Base-by-base conservation (phyloP, 2,797 vertebrate genomes). In the Podarcis siculus region DNA sequence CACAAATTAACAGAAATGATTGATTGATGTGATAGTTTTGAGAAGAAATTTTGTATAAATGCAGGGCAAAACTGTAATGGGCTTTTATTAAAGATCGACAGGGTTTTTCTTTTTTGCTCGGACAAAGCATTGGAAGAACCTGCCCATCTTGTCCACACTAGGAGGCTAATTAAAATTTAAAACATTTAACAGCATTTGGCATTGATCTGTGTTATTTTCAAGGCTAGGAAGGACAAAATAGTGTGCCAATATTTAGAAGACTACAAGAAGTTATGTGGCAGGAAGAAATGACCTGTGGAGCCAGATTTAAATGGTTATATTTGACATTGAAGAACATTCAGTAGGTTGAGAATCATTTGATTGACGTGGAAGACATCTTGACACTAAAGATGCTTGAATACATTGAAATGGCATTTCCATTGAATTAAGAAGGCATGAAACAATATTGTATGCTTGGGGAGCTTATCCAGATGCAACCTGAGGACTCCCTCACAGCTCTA, bases 301-400 rank as follows among this genome's bases (percentile, higher is more conserved):
- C 15, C 37, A 82, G 64, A 89, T 85, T 66, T 32, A 45, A 73
- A 45, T 35, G n/a, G 37, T 64, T 77, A 32, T 64, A 85, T 80
- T 64, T 85, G n/a, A 66, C 78, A 73, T 45, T 72, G 66, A 79
- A 88, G 76, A 84, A 61, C 55, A 49, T 32, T 42, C 42, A 83
- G 72, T 87, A 30, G 25, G 23, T 49, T 75, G 76, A 85, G 76
- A 79, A 49, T 49, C n/a, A 87, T 82, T 49, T 37, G 42, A 67
- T 64, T 76, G 72, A 82, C 71, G 58, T 82, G 80, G 39, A 87
- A 76, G 61, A 82, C 58, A 76, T 76, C 37, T 55, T 75, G 12
- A 45, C 83, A 79, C 77, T 61, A 76, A 81, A 32, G 61, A 13
- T 82, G 78, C 81, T 55, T 83, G 89, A 90, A 92, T 82, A 76